These are phyloP conservation scores for Brachionus koreanus DNA, from an alignment of 1,140 invertebrate genomes.

Conservation along the genomic window DNA sequence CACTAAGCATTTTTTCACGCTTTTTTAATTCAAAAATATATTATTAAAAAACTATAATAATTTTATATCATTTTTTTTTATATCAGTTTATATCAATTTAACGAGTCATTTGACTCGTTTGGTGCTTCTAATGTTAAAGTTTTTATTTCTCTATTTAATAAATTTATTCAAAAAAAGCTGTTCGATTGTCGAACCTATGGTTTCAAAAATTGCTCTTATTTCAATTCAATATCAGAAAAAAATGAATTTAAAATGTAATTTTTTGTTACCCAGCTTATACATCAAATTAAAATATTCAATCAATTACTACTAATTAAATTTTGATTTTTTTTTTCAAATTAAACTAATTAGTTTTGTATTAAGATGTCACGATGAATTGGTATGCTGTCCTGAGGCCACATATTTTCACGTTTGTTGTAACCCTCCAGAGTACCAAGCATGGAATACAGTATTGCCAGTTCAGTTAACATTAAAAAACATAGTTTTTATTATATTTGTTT, in stretches of 20 bases:
- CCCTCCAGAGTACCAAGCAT: constrained; percentile 19
- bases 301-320: background rate
- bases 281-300: background rate
- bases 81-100: too few species aligned
- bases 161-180: background rate
- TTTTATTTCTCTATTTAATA: too few species aligned
- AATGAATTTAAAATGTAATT: constrained; percentile 25
- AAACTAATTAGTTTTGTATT: background rate
- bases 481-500: constrained; percentile 32
- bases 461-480: constrained; percentile 33
- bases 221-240: background rate
- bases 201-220: constrained; percentile 28
- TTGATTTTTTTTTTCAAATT: background rate
- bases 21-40: too few species aligned
- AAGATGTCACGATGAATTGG: constrained; percentile 27
- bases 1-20: too few species aligned
- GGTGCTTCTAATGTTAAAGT: too few species aligned
- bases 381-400: constrained; percentile 7
- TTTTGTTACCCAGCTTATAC: background rate
- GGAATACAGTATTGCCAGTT: constrained; percentile 12
- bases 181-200: background rate
- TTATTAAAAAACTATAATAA: too few species aligned
- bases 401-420: background rate
- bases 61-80: too few species aligned
- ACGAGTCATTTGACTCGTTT: too few species aligned